Percentiles rank a stretch among this genome's conserved stretches.
phyloP scores from a whole-genome alignment of 2,797 vertebrate genomes.

The Muscicapa striata region DNA sequence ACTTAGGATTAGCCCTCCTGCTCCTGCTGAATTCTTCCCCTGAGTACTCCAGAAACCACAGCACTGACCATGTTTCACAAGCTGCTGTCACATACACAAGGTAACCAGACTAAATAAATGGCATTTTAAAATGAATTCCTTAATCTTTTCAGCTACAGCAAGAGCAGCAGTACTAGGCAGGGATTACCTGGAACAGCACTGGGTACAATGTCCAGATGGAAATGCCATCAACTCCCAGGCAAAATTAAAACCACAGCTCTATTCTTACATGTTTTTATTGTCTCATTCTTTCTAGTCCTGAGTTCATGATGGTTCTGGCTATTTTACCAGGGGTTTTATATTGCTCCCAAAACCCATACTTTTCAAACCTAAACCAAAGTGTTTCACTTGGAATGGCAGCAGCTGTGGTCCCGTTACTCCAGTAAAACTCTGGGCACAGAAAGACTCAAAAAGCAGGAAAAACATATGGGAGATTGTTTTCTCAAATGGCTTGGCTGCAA shows the following conservation, averaged over 20 bases:
- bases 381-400: constrained; percentile 58
- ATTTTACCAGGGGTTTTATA: constrained; percentile 6
- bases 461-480: constrained; percentile 39
- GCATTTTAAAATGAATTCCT: not conserved
- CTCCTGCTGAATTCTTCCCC: not conserved
- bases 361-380: constrained; percentile 2
- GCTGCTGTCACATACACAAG: not conserved
- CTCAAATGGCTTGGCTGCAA: constrained; percentile 50
- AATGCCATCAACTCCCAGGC: constrained; percentile 9
- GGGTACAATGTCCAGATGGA: not conserved
- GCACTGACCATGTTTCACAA: not conserved
- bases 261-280: constrained; percentile 18
- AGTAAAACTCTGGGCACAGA: constrained; percentile 24
- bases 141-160: not conserved
- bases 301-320: not conserved
- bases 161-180: not conserved
- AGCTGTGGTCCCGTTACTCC: constrained; percentile 31
- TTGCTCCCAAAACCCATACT: not conserved
- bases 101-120: not conserved
- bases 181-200: not conserved
- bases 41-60: not conserved
- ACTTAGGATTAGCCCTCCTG: not conserved
- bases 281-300: not conserved
- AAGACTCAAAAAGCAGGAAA: constrained; percentile 30
- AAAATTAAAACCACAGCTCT: not conserved